Evolutionary conservation across 2,113 vertebrate genomes (phyloP), one percentile per base, ranked within the genome.

Genomic region (Ciconia maguari): DNA sequence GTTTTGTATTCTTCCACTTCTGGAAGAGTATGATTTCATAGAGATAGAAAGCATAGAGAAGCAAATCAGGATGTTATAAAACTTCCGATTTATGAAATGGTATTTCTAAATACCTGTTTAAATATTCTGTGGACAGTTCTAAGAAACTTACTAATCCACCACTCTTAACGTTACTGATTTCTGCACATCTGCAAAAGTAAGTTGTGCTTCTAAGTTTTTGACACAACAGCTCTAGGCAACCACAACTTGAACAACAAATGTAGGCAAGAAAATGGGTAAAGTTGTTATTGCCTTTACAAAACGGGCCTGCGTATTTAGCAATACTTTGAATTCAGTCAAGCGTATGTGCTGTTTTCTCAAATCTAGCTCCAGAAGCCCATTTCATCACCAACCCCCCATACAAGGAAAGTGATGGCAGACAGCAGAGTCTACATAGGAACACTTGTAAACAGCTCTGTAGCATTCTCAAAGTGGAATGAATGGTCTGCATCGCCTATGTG

Each of bases 11-110:
- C 60, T 61, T 69, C 13, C 24, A 20, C 2, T 38, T 65, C 70
- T 44, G 24, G n/a, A 76, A 36, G 21, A 77, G 32, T 41, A 20
- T 0, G 0, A 42, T n/a, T 60, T 77, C n/a, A 38, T 0, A 79
- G 29, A 51, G 19, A 16, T 26, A 30, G 32, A 30, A 61, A 34
- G 17, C 1, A 3, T 55, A 38, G 1, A 57, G 36, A 72, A 65
- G 29, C 18, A 80, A 80, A 9, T 15, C 38, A 44, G 44, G 62
- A 21, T 49, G 14, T 44, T 41, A 17, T 6, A 74, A 69, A 58
- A 46, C 65, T 68, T 79, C 46, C 46, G 13, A 2, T 24, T 72
- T 61, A 48, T 18, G 19, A 58, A 64, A 90, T 12, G 6, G 6
- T 58, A 71, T 29, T 80, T 72, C 42, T 49, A 29, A 88, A 46